These are phyloP conservation scores for Halictus rubicundus DNA, from an alignment of 1,140 invertebrate species.

Conservation along the genomic window DNA sequence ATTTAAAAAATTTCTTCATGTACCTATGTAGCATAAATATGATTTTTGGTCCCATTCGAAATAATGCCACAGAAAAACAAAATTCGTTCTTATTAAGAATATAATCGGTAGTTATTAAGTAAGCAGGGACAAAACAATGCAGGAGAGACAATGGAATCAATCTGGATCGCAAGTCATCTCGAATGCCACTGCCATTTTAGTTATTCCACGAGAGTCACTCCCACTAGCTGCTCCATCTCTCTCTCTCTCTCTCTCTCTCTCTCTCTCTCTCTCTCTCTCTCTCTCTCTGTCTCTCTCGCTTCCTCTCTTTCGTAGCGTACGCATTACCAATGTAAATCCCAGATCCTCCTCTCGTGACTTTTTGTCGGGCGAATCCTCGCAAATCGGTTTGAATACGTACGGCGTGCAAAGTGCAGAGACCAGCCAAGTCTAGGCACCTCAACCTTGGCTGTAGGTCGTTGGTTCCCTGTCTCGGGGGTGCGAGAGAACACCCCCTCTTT, in stretches of 20 bases:
- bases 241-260: no score
- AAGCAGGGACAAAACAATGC: neutral
- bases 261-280: no score
- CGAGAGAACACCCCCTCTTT: slow-evolving; percentile 12
- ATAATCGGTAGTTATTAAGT: no score
- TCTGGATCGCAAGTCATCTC: neutral
- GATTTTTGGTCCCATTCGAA: no score
- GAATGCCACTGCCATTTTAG: slow-evolving; percentile 35
- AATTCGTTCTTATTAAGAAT: no score
- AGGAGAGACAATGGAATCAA: slow-evolving; percentile 31
- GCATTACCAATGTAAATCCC: slow-evolving; percentile 74
- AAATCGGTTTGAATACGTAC: slow-evolving; percentile 74
- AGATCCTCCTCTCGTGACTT: slow-evolving; percentile 60
- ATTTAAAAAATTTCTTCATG: no score
- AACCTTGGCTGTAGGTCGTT: slow-evolving; percentile 36
- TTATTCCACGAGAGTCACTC: slow-evolving; percentile 50
- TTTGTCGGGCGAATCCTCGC: slow-evolving; percentile 72
- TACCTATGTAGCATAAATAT: no score
- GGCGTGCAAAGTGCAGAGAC: slow-evolving; percentile 59
- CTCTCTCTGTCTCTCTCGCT: no score
- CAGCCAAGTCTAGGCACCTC: slow-evolving; percentile 70
- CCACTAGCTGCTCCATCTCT: no score
- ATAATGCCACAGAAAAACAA: no score
- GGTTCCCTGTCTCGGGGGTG: slow-evolving; percentile 24
- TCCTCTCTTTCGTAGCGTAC: slow-evolving; percentile 31